These are phyloP conservation scores for Indri indri DNA, from an alignment of 2,113 vertebrate species.

Conservation along the genomic window DNA sequence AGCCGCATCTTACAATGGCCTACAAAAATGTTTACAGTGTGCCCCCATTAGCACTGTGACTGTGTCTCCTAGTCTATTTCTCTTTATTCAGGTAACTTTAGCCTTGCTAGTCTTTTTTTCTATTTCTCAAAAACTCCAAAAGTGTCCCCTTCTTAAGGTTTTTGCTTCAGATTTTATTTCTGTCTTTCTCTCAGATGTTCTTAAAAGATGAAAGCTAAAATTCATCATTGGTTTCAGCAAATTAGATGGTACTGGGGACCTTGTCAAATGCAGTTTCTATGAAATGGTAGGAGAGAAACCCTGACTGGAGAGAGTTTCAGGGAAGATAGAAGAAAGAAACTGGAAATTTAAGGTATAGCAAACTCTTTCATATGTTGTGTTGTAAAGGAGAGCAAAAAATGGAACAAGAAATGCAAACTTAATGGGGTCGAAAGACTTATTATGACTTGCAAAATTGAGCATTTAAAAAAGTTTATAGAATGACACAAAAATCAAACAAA, in stretches of 20 bases:
- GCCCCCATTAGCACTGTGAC: not conserved
- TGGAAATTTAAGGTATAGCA: not conserved
- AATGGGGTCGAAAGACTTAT: not conserved
- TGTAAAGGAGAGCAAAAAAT: not conserved
- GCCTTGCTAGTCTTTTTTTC: not conserved
- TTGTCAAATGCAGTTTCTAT: not conserved
- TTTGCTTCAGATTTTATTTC: not conserved
- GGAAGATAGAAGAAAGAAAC: not conserved
- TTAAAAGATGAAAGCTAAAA: not conserved
- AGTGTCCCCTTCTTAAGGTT: not conserved
- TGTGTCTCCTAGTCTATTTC: not conserved
- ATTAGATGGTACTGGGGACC: not conserved
- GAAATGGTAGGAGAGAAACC: not conserved
- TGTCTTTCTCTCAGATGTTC: not conserved
- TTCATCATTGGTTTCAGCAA: not conserved
- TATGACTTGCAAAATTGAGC: not conserved
- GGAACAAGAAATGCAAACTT: not conserved
- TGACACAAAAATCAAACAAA: not conserved
- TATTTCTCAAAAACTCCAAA: not conserved
- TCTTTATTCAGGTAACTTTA: not conserved
- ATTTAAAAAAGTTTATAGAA: not conserved
- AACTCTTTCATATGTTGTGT: not conserved
- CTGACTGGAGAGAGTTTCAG: not conserved
- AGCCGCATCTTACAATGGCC: too few relatives aligned
- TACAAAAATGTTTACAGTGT: not conserved